Conservation (phyloP, 2,888 invertebrate species). For the Trichacis sp. region DNA sequence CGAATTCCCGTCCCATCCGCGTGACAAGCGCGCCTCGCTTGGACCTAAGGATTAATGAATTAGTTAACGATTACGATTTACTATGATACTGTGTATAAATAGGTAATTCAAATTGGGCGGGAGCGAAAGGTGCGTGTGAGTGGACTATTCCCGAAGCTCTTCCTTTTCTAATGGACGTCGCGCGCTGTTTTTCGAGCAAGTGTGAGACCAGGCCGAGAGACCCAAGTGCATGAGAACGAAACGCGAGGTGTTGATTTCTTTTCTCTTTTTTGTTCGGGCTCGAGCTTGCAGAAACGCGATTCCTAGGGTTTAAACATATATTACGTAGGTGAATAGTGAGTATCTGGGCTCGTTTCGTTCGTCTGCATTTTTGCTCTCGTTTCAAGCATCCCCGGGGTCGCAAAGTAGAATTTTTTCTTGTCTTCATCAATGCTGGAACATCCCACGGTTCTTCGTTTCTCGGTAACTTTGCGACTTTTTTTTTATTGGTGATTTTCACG, state of each 20-base stretch:
- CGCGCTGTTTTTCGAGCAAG: conserved; percentile 33
- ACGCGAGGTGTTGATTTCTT: conserved; percentile 26
- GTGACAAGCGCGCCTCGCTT: conserved; percentile 39
- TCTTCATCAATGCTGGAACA: conserved; percentile 9
- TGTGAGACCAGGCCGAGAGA: conserved; percentile 19
- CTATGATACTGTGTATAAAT: conserved; percentile 69
- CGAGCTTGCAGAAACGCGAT: too few relatives aligned
- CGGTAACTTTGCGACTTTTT: too few relatives aligned
- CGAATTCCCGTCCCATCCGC: conserved; percentile 26
- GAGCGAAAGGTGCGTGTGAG: conserved; percentile 44
- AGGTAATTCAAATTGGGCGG: conserved; percentile 66
- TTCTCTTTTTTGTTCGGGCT: too few relatives aligned
- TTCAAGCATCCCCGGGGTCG: conserved; percentile 10
- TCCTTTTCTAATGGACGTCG: conserved; percentile 36
- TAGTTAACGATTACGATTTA: conserved; percentile 66
- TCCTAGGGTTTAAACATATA: conserved; percentile 47
- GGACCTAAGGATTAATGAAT: conserved; percentile 54
- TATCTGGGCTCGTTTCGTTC: conserved; percentile 47
- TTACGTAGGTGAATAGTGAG: conserved; percentile 49
- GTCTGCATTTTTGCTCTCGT: conserved; percentile 24
- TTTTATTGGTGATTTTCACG: too few relatives aligned
- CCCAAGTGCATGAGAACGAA: conserved; percentile 24
- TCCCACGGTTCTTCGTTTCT: background rate
- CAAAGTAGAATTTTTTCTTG: background rate
- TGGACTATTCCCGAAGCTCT: conserved; percentile 45